Conservation (phyloP, 2,797 vertebrate species). For the Rhinoraja longicauda region DNA sequence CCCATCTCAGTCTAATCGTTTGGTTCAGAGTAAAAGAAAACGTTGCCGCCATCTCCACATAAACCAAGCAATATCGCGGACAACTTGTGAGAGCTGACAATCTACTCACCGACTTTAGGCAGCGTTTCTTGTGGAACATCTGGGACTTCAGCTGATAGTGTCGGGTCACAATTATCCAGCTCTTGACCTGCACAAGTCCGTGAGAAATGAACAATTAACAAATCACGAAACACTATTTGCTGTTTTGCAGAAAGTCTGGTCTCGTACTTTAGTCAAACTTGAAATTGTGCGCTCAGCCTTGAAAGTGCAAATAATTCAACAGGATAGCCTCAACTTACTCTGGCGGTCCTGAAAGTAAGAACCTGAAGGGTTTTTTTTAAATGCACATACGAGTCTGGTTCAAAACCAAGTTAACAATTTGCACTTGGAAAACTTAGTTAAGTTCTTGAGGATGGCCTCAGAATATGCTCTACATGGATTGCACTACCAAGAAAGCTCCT, state of each 20-base stretch:
- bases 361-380: not conserved
- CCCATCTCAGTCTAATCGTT: not conserved
- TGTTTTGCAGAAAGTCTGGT: not conserved
- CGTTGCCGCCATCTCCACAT: not conserved
- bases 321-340: not conserved
- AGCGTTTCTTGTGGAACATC: constrained; percentile 28
- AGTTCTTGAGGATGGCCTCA: not conserved
- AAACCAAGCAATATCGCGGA: not conserved
- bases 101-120: constrained; percentile 28
- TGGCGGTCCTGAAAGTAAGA: no score
- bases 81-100: not conserved
- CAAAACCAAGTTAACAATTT: not conserved
- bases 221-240: not conserved
- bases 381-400: no score
- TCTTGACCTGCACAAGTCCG: not conserved
- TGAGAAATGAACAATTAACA: not conserved
- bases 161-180: constrained; percentile 32
- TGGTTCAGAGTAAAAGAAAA: not conserved
- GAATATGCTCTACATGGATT: no score
- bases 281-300: not conserved
- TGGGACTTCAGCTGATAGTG: not conserved
- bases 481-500: not conserved
- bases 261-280: not conserved
- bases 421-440: not conserved
- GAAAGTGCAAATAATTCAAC: not conserved